These are phyloP conservation scores for Natrix natrix DNA, from an alignment of 2,797 vertebrate species.

Conservation along the genomic window DNA sequence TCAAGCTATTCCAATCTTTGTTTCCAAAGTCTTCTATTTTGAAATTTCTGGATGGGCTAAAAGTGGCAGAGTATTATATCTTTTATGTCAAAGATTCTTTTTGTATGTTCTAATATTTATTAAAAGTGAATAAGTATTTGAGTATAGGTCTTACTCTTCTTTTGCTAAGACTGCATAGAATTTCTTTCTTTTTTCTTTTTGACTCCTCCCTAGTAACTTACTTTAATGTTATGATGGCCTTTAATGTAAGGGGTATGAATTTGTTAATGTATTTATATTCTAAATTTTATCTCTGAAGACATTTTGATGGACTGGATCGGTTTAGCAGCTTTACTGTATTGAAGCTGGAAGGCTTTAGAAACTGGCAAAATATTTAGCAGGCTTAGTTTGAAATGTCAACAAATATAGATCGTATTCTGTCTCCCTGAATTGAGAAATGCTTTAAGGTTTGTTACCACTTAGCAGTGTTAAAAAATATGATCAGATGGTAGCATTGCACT, in stretches of 20 bases:
- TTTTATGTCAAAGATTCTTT: neutral
- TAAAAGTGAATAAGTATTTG: neutral
- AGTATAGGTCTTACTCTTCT: neutral
- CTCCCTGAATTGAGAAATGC: neutral
- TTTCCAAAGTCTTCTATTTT: neutral
- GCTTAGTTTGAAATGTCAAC: neutral
- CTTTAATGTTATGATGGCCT: neutral
- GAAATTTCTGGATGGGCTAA: neutral
- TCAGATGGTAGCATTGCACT: neutral
- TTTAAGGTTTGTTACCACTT: neutral
- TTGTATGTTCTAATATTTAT: neutral
- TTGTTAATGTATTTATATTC: neutral
- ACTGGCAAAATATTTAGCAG: neutral
- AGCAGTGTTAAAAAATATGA: neutral
- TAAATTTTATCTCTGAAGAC: neutral
- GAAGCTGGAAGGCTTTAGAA: neutral
- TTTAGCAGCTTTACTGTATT: neutral
- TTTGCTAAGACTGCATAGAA: neutral
- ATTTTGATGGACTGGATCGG: neutral
- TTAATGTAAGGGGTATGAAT: neutral
- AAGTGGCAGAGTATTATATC: neutral
- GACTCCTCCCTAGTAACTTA: neutral
- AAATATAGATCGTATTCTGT: neutral
- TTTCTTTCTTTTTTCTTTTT: no score
- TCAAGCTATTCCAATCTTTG: neutral